These are phyloP conservation scores for Cheilosia scutellata DNA, from an alignment of 2,888 invertebrate genomes.

Conservation along the genomic window DNA sequence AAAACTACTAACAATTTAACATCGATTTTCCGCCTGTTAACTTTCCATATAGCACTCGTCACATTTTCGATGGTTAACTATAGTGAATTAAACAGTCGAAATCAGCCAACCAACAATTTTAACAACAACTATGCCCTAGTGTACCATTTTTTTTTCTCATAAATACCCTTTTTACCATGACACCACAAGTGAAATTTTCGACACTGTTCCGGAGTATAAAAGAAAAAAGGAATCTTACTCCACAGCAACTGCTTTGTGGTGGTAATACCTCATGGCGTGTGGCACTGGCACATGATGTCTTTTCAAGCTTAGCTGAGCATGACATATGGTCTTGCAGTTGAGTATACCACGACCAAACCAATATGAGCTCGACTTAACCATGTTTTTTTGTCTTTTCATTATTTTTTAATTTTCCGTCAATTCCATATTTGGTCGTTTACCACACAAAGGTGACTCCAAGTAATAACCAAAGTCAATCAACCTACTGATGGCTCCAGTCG, in stretches of 20 bases:
- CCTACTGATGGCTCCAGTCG: conserved; percentile 24
- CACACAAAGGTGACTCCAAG: conserved; percentile 54
- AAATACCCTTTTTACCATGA: conserved; percentile 64
- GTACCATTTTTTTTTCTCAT: conserved; percentile 49
- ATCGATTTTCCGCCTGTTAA: conserved; percentile 66
- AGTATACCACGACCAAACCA: not conserved
- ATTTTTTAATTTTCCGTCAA: conserved; percentile 63
- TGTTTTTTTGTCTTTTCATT: conserved; percentile 30
- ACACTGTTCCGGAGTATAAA: conserved; percentile 24
- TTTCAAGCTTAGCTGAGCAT: conserved; percentile 73
- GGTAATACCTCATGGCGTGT: conserved; percentile 48
- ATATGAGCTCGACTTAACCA: conserved; percentile 23
- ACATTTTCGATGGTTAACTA: conserved; percentile 26
- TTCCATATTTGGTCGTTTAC: conserved; percentile 59
- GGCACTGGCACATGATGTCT: conserved; percentile 58
- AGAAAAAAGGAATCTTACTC: conserved; percentile 26
- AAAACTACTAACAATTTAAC: conserved; percentile 47
- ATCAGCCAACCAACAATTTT: conserved; percentile 57
- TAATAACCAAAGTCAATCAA: conserved; percentile 47
- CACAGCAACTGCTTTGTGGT: not conserved
- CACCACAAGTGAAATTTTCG: conserved; percentile 59
- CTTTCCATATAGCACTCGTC: conserved; percentile 54
- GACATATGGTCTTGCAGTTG: conserved; percentile 57
- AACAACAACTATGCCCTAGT: conserved; percentile 30
- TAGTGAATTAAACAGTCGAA: conserved; percentile 39